A percentile compares a stretch with the other conserved stretches of the same genome.
Evolutionary conservation across 2,888 invertebrate genomes (phyloP).

Genomic region (Villa cingulata): DNA sequence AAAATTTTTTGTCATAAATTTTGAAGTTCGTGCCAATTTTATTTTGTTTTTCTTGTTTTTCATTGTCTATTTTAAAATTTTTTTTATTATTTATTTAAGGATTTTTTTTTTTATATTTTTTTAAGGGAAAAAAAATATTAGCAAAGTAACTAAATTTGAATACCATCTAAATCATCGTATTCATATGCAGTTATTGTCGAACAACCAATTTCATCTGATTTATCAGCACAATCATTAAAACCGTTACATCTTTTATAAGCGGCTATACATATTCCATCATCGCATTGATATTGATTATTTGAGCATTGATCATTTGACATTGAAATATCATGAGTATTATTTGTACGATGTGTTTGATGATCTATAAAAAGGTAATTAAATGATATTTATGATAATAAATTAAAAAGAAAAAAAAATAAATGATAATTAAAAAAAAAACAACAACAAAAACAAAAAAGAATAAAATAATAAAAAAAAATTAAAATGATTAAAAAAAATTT

Average conservation of each 20-base stretch:
- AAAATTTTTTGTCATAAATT: not conserved
- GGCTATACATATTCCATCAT: conserved; percentile 49
- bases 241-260: conserved; percentile 46
- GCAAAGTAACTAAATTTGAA: too few species aligned
- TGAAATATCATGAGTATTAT: conserved; percentile 8
- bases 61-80: too few species aligned
- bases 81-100: too few species aligned
- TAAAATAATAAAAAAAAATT: too few species aligned
- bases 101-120: too few species aligned
- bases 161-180: conserved; percentile 22
- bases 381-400: conserved; percentile 5
- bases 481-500: too few species aligned
- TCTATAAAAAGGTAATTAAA: not conserved
- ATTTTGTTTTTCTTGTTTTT: not conserved
- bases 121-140: not conserved
- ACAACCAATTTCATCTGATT: conserved; percentile 50
- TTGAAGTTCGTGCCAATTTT: not conserved
- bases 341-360: not conserved
- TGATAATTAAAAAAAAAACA: conserved; percentile 5
- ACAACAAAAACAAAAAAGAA: too few species aligned
- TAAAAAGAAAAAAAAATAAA: conserved; percentile 10
- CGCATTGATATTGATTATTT: conserved; percentile 46
- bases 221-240: conserved; percentile 40
- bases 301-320: conserved; percentile 23
- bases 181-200: conserved; percentile 21